Evolutionary conservation across 1,140 invertebrate genomes (phyloP).

Genomic region (Bicyclus anynana): DNA sequence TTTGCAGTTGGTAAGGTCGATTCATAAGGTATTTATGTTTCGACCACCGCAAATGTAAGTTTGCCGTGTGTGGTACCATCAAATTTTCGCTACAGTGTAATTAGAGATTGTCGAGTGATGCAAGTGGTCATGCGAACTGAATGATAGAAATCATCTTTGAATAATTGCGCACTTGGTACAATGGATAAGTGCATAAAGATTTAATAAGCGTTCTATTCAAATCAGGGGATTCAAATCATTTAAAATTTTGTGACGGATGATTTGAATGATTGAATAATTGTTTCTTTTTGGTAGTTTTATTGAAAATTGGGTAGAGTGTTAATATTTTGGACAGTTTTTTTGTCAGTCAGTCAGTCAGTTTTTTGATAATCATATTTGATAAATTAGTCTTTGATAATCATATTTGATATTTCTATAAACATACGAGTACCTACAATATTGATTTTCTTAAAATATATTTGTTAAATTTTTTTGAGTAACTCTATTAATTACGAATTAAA

Average conservation of each 20-base stretch:
- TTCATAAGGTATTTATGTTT: not conserved
- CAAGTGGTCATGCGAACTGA: constrained; percentile 62
- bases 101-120: constrained; percentile 40
- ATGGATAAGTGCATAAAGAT: constrained; percentile 6
- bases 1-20: constrained; percentile 8
- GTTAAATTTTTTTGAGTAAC: no score
- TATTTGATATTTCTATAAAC: no score
- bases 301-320: no score
- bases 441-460: no score
- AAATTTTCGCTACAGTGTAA: constrained; percentile 34
- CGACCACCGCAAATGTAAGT: constrained; percentile 10
- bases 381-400: no score
- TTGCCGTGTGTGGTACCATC: constrained; percentile 23
- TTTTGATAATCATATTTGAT: no score
- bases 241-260: not conserved
- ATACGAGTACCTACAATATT: no score
- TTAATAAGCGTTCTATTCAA: not conserved
- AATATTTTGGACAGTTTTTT: no score
- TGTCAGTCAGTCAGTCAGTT: no score
- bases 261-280: not conserved
- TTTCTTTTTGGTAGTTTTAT: not conserved
- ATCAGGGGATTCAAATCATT: not conserved
- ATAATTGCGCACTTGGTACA: constrained; percentile 29
- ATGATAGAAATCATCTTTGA: constrained; percentile 51
- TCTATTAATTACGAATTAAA: no score